Evolutionary conservation across 2,888 invertebrate species (phyloP).

Genomic region (Sinohyriopsis cumingii): DNA sequence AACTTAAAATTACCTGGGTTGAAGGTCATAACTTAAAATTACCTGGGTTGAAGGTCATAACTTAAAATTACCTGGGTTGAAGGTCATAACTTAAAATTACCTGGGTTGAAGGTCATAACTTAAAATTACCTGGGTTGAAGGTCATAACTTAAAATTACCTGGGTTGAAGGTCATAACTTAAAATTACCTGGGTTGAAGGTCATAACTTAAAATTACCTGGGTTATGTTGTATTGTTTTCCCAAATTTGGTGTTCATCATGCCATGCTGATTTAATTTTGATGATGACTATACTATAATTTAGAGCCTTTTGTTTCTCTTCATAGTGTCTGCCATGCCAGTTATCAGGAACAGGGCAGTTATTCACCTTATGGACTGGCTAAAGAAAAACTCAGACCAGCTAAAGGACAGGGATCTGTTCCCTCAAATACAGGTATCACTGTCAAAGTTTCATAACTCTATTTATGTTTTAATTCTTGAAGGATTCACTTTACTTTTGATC

Average conservation of each 20-base stretch:
- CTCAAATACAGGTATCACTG: constrained; percentile 39
- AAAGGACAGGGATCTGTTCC: constrained; percentile 32
- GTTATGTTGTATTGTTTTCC: no score
- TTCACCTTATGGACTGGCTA: constrained; percentile 63
- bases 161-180: background rate
- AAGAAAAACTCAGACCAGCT: constrained; percentile 38
- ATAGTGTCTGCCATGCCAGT: constrained; percentile 57
- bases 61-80: no score
- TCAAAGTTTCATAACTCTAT: background rate
- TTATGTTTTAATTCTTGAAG: background rate
- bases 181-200: no score
- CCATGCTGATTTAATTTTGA: no score
- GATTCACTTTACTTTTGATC: no score
- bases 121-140: no score
- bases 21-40: background rate
- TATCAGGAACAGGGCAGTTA: constrained; percentile 58
- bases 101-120: background rate
- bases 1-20: no score
- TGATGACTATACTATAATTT: no score
- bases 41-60: no score
- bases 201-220: background rate
- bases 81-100: background rate
- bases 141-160: background rate
- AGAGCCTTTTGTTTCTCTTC: background rate
- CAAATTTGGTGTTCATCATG: no score